A percentile compares a stretch with the other conserved stretches of the same genome.
Evolutionary conservation across 2,888 invertebrate species (phyloP).

Genomic region (Apeira syringaria): DNA sequence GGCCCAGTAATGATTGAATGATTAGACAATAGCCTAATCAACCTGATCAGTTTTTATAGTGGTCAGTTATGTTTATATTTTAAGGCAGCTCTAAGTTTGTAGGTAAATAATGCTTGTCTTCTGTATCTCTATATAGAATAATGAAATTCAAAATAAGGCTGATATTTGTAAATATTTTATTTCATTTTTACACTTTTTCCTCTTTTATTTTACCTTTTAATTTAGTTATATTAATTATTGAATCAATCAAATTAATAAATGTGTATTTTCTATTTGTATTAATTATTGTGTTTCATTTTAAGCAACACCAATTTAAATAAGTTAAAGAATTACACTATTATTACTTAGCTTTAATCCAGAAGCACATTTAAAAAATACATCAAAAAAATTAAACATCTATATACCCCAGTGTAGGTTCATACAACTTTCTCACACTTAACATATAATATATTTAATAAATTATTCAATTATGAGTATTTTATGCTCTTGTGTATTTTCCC

Average conservation of each 20-base stretch:
- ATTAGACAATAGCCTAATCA: no score
- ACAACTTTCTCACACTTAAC: slow-evolving; percentile 40
- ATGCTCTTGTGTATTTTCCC: slow-evolving; percentile 98
- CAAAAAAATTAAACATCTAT: slow-evolving; percentile 28
- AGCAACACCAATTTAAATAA: slow-evolving; percentile 1
- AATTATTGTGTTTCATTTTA: slow-evolving; percentile 1
- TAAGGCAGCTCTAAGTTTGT: slow-evolving; percentile 18
- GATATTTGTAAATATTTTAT: slow-evolving; percentile 68
- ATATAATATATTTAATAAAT: slow-evolving; percentile 30
- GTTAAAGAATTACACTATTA: slow-evolving; percentile 29
- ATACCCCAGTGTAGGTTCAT: slow-evolving; percentile 27
- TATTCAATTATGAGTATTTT: slow-evolving; percentile 30
- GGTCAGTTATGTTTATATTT: slow-evolving; percentile 1
- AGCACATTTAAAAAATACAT: slow-evolving; percentile 50
- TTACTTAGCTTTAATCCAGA: slow-evolving; percentile 54
- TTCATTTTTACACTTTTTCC: slow-evolving; percentile 37
- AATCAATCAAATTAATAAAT: slow-evolving; percentile 22
- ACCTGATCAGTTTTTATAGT: not conserved
- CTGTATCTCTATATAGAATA: slow-evolving; percentile 29
- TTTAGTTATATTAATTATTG: slow-evolving; percentile 7
- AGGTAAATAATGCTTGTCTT: slow-evolving; percentile 31
- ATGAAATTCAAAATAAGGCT: slow-evolving; percentile 65
- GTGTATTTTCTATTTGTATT: slow-evolving; percentile 19
- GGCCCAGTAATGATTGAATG: no score
- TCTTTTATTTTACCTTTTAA: slow-evolving; percentile 35